phyloP scores from a whole-genome alignment of 2,797 vertebrate species.

The Cirrhinus molitorella region DNA sequence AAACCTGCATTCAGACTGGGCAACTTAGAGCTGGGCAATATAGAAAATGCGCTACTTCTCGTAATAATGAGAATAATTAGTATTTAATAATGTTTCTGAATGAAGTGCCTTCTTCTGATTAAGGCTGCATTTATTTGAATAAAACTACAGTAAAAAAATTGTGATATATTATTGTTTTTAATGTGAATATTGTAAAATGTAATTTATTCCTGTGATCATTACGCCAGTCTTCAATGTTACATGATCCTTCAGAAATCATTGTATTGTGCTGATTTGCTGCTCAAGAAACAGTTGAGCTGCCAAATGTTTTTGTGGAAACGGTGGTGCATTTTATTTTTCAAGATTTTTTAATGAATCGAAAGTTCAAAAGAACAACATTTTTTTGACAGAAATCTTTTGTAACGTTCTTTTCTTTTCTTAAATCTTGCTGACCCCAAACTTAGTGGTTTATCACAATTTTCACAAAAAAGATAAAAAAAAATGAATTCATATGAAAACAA shows the following conservation, averaged over 20 bases:
- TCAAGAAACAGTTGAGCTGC: background rate
- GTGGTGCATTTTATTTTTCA: too few relatives aligned
- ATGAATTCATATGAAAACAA: background rate
- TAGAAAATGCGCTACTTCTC: background rate
- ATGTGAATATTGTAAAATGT: background rate
- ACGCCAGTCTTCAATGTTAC: too few relatives aligned
- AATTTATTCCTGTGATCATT: background rate
- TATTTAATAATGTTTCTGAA: too few relatives aligned
- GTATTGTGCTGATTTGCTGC: background rate
- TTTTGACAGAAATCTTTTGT: background rate
- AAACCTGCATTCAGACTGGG: too few relatives aligned
- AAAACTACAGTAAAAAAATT: background rate
- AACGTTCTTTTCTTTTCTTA: too few relatives aligned
- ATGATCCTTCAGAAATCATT: background rate
- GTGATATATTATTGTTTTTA: background rate
- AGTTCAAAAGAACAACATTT: too few relatives aligned
- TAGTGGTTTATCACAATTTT: background rate
- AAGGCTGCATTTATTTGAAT: background rate
- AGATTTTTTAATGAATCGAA: background rate
- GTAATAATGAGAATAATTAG: too few relatives aligned
- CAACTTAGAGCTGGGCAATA: background rate
- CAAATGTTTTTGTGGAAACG: background rate
- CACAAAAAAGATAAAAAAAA: background rate
- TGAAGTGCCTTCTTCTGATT: background rate
- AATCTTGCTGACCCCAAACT: too few relatives aligned